Base-by-base conservation (phyloP, 1,140 invertebrate genomes). In the Trichomalopsis sarcophagae region DNA sequence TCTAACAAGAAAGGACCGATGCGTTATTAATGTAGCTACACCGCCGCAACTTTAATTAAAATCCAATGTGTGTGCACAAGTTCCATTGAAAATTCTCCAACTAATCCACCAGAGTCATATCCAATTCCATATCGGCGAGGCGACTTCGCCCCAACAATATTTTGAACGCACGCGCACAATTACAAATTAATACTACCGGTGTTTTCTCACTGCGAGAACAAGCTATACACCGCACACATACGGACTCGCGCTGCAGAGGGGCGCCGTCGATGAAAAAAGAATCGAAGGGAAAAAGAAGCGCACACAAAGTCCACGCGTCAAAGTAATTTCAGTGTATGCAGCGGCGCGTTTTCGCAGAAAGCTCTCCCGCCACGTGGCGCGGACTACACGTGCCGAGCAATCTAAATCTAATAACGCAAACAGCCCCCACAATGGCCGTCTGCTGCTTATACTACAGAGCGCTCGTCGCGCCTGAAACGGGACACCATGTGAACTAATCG, bases 401-500 rank as follows among this genome's bases (percentile, higher is more conserved):
- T 92, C 91, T 89, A 91, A 92, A 92, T 92, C 91, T 92, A 92
- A 92, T 92, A 92, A 92, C 88, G 87, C 91, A 92, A 92, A 92
- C 91, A 92, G 89, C 89, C 71, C 86, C 88, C 84, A 91, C 89
- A 91, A 90, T 90, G 88, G 87, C 84, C 84, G 86, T 88, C 81
- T 78, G 73, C 33, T n/a, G 33, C 27, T 55, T 55, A 55, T 21
- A 55, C 50, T 62, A 21, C 21, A 21, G 17, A n/a, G 17, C 75
- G 75, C 44, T 40, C 17, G 75, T n/a, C 36, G 50, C 83, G 75
- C 82, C 87, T 85, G 91, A 90, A 92, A 92, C 88, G 87, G 87
- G 89, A 92, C 90, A 92, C 91, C 91, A 92, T 92, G 91, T 92
- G 91, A 92, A 92, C 91, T 92, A 92, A 92, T 92, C 91, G 91